Evolutionary conservation across 2,888 invertebrate species (phyloP), one percentile per base, ranked within the genome.

Genomic region (Scaptomyza tumidula): DNA sequence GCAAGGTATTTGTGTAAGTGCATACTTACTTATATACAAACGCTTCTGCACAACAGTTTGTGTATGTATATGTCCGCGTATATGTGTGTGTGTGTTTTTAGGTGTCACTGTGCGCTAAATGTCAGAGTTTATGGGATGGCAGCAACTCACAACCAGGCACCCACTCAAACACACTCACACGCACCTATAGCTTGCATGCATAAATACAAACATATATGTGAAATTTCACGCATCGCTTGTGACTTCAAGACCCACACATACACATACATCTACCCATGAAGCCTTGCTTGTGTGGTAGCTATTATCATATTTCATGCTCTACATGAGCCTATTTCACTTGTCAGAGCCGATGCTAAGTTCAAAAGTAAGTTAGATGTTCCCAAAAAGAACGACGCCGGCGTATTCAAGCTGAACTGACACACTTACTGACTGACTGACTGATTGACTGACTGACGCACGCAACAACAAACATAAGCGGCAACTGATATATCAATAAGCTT

Each of bases 271-370:
- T 9, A 48, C 50, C 24, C 24, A 37, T 4, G 14, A 53, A 44
- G 44, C 24, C 46, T 37, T 31, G 27, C 13, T 54, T 45, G 14
- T 45, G 41, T 43, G 19, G 2, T 14, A 41, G 75, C 80, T 72
- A 80, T 84, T 84, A 86, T 78, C 86, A 88, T 85, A 85, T 83
- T 83, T 85, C 84, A 85, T 85, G 84, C 88, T 70, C 78, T 71
- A 64, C 76, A 76, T 65, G 75, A 66, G 78, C 71, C 88, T 72
- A 78, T 80, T 86, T 71, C 71, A 71, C 71, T 72, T 86, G 87
- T 83, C 80, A 78, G 78, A 54, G 65, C 55, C 64, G 57, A 57
- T 76, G 55, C 67, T 55, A 56, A 53, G 13, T 31, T 65, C 44
- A n/a, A 58, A 55, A 64, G 55, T 63, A 61, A 71, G 70, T 67